phyloP scores from a whole-genome alignment of 2,888 invertebrate genomes.

The Dolichopus griseipennis region DNA sequence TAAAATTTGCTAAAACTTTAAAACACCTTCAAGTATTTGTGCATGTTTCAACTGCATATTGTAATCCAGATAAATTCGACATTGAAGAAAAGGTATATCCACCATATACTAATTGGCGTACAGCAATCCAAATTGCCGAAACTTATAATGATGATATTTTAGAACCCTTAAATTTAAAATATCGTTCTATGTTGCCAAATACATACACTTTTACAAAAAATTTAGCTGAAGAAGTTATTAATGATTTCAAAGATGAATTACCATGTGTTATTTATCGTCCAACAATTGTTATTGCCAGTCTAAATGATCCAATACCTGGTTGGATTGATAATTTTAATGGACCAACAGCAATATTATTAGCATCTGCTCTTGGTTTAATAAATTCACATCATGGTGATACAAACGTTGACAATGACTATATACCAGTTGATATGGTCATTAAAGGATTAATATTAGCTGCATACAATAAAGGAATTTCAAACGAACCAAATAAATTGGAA shows the following conservation, averaged over 20 bases:
- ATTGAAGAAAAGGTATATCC: slow-evolving; percentile 60
- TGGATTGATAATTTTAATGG: slow-evolving; percentile 94
- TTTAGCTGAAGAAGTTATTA: slow-evolving; percentile 70
- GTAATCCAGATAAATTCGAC: slow-evolving; percentile 64
- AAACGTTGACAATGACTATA: slow-evolving; percentile 57
- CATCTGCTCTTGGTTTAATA: neutral
- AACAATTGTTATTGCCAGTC: slow-evolving; percentile 58
- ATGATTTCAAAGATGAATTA: slow-evolving; percentile 51
- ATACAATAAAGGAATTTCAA: slow-evolving; percentile 54
- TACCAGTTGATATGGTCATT: slow-evolving; percentile 72
- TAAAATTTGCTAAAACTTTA: slow-evolving; percentile 51
- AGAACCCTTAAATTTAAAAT: slow-evolving; percentile 55
- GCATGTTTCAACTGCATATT: slow-evolving; percentile 82
- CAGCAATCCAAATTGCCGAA: slow-evolving; percentile 57
- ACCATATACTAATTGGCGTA: slow-evolving; percentile 58
- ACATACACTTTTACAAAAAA: slow-evolving; percentile 89
- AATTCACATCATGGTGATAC: slow-evolving; percentile 57
- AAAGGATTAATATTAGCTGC: slow-evolving; percentile 61
- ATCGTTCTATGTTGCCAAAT: slow-evolving; percentile 52
- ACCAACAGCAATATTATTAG: slow-evolving; percentile 52
- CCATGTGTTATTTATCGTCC: slow-evolving; percentile 76
- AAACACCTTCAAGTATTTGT: slow-evolving; percentile 52
- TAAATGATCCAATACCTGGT: slow-evolving; percentile 52
- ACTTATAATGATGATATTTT: slow-evolving; percentile 49
- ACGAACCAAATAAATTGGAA: slow-evolving; percentile 43